These are phyloP conservation scores for Mactra quadrangularis DNA, from an alignment of 1,140 invertebrate species.

Conservation along the genomic window DNA sequence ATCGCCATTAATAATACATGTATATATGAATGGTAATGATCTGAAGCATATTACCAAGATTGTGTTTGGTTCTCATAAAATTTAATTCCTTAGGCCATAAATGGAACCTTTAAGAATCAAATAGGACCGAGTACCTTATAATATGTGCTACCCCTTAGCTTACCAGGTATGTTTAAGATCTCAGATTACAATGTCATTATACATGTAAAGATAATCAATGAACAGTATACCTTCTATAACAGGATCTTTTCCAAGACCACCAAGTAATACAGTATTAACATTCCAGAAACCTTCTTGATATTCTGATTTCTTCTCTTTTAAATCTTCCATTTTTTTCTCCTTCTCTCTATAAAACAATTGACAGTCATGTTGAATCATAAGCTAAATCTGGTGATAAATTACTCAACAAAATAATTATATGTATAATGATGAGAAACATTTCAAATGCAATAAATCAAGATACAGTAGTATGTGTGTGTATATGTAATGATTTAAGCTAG, in stretches of 20 bases:
- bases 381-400: not conserved
- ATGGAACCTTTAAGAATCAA: too few species aligned
- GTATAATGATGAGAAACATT: not conserved
- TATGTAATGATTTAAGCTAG: not conserved
- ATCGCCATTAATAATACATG: too few species aligned
- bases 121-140: too few species aligned
- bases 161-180: too few species aligned
- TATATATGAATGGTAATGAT: too few species aligned
- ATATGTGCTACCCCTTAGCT: too few species aligned
- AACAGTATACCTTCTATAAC: constrained; percentile 77
- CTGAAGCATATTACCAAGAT: too few species aligned
- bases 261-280: constrained; percentile 81
- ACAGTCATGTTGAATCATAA: not conserved
- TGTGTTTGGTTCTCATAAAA: too few species aligned
- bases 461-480: not conserved
- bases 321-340: constrained; percentile 75
- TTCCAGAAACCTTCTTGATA: constrained; percentile 83
- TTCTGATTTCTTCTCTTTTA: constrained; percentile 77
- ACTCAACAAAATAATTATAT: not conserved
- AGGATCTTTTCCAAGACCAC: constrained; percentile 82
- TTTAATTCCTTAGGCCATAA: too few species aligned
- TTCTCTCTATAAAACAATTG: constrained; percentile 72
- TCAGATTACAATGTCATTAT: too few species aligned
- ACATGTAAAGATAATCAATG: too few species aligned
- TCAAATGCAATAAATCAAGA: not conserved